Evolutionary conservation across 2,113 vertebrate genomes (phyloP).

Genomic region (Pan paniscus): DNA sequence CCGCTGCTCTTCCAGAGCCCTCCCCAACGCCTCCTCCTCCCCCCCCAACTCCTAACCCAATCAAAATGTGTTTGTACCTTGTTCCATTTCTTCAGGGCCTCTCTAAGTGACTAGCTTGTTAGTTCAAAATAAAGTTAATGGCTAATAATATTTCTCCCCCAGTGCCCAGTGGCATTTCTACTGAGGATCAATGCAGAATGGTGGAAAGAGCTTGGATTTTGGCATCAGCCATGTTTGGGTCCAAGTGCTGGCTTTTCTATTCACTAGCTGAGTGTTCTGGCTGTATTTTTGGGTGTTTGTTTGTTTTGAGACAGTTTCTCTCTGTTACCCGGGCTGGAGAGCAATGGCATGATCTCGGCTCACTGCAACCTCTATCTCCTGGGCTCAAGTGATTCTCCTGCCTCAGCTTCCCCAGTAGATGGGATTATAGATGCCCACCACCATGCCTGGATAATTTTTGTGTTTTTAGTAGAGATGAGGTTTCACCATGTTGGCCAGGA

Average conservation of each 20-base stretch:
- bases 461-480: too few species aligned
- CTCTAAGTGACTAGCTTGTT: constrained; percentile 62
- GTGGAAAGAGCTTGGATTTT: neutral
- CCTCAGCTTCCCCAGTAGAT: neutral
- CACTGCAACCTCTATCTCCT: neutral
- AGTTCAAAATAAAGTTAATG: constrained; percentile 65
- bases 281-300: neutral
- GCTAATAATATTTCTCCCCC: neutral
- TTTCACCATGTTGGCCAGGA: neutral
- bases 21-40: neutral
- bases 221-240: neutral
- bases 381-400: neutral
- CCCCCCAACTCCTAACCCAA: constrained; percentile 1
- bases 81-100: constrained; percentile 60
- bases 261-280: neutral
- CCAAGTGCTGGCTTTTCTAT: neutral
- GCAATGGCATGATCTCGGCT: neutral
- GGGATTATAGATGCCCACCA: neutral
- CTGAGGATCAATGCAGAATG: neutral
- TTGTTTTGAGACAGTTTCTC: neutral
- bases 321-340: neutral
- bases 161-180: neutral
- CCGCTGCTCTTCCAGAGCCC: neutral
- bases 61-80: neutral
- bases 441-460: neutral